phyloP scores from a whole-genome alignment of 2,797 vertebrate species.

The Myripristis jacobus region DNA sequence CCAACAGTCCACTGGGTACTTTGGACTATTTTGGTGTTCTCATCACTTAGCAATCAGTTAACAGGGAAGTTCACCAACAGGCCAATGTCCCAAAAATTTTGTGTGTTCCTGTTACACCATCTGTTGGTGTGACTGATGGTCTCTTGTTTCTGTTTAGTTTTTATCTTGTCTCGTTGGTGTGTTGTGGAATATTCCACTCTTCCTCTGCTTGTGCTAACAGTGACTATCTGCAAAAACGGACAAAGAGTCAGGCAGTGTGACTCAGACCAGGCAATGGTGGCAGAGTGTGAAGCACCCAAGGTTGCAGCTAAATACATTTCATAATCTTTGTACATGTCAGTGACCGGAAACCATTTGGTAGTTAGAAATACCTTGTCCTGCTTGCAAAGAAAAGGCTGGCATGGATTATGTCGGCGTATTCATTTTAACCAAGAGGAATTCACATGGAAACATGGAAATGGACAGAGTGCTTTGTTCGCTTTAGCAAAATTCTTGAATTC shows the following conservation, averaged over 20 bases:
- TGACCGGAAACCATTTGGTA: conserved; percentile 16
- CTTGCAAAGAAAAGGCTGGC: conserved; percentile 11
- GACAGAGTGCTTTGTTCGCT: too few relatives aligned
- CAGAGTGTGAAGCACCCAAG: conserved; percentile 39
- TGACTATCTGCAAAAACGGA: conserved; percentile 42
- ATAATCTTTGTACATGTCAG: conserved; percentile 30
- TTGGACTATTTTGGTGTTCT: too few relatives aligned
- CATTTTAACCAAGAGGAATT: neutral
- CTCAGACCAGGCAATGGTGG: conserved; percentile 51
- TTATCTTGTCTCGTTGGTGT: conserved; percentile 21
- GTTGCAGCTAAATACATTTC: conserved; percentile 27
- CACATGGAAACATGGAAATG: neutral
- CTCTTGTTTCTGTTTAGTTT: neutral
- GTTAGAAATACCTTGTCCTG: neutral
- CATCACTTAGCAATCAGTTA: too few relatives aligned
- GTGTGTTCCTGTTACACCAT: neutral
- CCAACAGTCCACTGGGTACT: too few relatives aligned
- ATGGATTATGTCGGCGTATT: neutral
- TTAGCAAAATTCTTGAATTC: too few relatives aligned
- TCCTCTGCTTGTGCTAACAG: conserved; percentile 7
- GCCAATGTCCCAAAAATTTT: too few relatives aligned
- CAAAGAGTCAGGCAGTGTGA: conserved; percentile 55
- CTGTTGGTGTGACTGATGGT: too few relatives aligned
- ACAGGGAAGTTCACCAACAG: too few relatives aligned
- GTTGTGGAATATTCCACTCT: conserved; percentile 58